phyloP scores from a whole-genome alignment of 2,888 invertebrate species.

The Catonia carolina region DNA sequence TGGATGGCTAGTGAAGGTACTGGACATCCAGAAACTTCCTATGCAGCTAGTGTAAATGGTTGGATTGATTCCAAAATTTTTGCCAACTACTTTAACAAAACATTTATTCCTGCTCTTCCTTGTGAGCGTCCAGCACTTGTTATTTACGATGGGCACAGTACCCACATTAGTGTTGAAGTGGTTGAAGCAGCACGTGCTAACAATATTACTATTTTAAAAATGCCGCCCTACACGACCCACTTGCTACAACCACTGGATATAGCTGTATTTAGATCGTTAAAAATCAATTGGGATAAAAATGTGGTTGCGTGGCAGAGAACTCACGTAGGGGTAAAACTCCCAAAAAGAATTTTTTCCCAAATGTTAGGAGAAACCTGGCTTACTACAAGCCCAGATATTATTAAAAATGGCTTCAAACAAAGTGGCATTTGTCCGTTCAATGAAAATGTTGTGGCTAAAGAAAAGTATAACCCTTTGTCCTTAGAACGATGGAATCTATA shows the following conservation, averaged over 20 bases:
- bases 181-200: conserved; percentile 13
- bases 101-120: conserved; percentile 20
- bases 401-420: conserved; percentile 34
- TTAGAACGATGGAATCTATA: conserved; percentile 8
- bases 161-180: conserved; percentile 16
- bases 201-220: conserved; percentile 21
- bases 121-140: conserved; percentile 18
- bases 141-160: conserved; percentile 24
- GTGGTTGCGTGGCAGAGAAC: conserved; percentile 34
- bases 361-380: conserved; percentile 33
- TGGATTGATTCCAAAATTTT: conserved; percentile 38
- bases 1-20: conserved; percentile 35
- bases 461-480: conserved; percentile 17
- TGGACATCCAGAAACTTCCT: conserved; percentile 33
- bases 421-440: conserved; percentile 35
- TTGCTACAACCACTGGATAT: conserved; percentile 36
- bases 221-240: conserved; percentile 29
- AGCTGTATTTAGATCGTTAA: conserved; percentile 36
- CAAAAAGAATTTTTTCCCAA: conserved; percentile 33
- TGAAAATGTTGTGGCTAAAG: conserved; percentile 24
- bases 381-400: conserved; percentile 30
- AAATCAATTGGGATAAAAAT: conserved; percentile 33
- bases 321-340: conserved; percentile 31
- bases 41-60: conserved; percentile 36
- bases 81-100: conserved; percentile 33